A percentile compares a stretch with the other conserved stretches of the same genome.
phyloP scores from a whole-genome alignment of 2,113 vertebrate genomes.

The Chamaetylas fuelleborni region DNA sequence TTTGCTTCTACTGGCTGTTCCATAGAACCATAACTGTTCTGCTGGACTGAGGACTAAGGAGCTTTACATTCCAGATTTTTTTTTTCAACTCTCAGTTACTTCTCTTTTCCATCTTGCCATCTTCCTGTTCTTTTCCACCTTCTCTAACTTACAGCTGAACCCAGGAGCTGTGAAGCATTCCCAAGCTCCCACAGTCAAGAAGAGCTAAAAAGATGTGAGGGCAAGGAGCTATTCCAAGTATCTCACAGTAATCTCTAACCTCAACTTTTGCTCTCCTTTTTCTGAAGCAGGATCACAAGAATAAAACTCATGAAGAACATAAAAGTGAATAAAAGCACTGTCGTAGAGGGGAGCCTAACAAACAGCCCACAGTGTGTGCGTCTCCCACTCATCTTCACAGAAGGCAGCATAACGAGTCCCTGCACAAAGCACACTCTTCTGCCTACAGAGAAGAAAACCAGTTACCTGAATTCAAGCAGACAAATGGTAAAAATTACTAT shows the following conservation, averaged over 20 bases:
- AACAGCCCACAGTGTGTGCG: neutral
- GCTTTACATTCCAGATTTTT: neutral
- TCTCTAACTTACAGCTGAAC: neutral
- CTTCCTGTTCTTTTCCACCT: neutral
- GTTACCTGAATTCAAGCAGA: neutral
- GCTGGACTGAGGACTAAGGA: neutral
- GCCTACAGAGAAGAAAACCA: neutral
- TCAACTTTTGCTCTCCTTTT: neutral
- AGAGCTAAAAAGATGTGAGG: neutral
- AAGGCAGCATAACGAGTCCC: neutral
- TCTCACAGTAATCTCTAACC: neutral
- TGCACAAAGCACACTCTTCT: neutral
- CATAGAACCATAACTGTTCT: neutral
- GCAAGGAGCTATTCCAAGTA: neutral
- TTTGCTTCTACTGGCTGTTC: neutral
- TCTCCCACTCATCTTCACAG: neutral
- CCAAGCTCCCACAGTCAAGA: neutral
- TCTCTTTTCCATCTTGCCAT: neutral
- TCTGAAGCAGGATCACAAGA: neutral
- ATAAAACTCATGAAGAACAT: neutral
- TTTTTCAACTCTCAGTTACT: neutral
- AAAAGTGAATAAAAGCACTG: neutral
- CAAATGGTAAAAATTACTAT: neutral
- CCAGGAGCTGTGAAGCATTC: neutral
- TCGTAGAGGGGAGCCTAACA: neutral